Evolutionary conservation across 2,797 vertebrate genomes (phyloP), one percentile per base, ranked within the genome.

Genomic region (Artibeus lituratus): DNA sequence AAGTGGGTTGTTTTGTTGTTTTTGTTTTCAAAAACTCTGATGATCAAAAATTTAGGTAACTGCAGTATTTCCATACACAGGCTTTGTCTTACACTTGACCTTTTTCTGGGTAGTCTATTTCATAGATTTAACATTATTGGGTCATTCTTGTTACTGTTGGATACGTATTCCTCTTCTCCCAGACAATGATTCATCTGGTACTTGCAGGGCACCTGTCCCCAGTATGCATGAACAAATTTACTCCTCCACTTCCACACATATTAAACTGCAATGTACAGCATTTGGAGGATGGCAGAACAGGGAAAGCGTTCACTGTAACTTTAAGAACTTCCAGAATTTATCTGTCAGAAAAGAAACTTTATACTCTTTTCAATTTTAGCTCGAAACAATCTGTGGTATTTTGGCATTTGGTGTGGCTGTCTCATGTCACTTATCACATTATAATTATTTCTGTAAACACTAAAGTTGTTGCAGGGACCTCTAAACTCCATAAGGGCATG

Each of bases 401-500:
- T 93, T 81, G 91, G 39, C 55, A 97, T 90, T 95, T 91, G 84
- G 80, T 73, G 42, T 96, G 81, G 67, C 62, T 35, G 51, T 77
- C 49, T 92, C 84, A 70, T 74, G 74, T 89, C 90, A 94, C 69
- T 92, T 93, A 91, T 81, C 84, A 77, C 76, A 92, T 93, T 65
- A 35, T 85, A 95, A 94, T 95, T 96, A 97, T 85, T 92, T 95
- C 85, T 95, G 92, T 73, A 96, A 97, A 95, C 72, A 87, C 73
- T 82, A 44, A 78, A 72, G 74, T 87, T 88, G 35, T 81, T 87
- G 95, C 82, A 87, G 69, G 91, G 92, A 90, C 73, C 89, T 93
- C 91, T 78, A 89, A 81, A 53, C 47, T 87, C 88, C 72, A 87
- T 72, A 95, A 89, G 89, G 80, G n/a, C 72, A 95, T 82, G 59